A percentile compares a stretch with the other conserved stretches of the same genome.
Evolutionary conservation across 2,888 invertebrate genomes (phyloP).

Genomic region (Sphaerophoria taeniata): DNA sequence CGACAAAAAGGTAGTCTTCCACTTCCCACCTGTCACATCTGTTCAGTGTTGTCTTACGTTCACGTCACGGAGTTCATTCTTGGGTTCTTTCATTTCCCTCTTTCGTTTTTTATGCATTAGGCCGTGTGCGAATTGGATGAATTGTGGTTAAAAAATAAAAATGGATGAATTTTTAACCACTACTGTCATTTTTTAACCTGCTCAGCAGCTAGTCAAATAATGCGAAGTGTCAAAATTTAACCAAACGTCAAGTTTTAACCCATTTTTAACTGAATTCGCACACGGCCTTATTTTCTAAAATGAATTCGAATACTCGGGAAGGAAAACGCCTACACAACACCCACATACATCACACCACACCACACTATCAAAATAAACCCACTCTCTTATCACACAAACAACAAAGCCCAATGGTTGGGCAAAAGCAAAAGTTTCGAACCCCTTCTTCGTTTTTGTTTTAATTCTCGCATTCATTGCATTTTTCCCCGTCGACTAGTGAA

Average conservation of each 20-base stretch:
- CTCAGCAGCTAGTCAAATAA: too few species aligned
- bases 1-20: too few species aligned
- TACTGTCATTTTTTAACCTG: too few species aligned
- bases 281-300: too few species aligned
- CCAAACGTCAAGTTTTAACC: too few species aligned
- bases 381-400: not conserved
- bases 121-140: too few species aligned
- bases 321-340: conserved; percentile 44
- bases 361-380: not conserved
- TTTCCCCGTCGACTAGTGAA: conserved; percentile 33
- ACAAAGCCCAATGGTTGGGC: not conserved
- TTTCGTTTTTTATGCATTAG: conserved; percentile 18
- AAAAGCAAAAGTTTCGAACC: not conserved
- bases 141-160: too few species aligned
- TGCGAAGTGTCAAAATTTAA: too few species aligned
- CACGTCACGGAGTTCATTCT: not conserved
- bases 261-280: too few species aligned
- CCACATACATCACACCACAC: not conserved
- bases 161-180: too few species aligned
- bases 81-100: not conserved
- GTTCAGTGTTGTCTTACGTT: not conserved
- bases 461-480: conserved; percentile 62
- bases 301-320: too few species aligned
- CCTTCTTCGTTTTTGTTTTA: conserved; percentile 60
- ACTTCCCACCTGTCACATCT: not conserved